phyloP scores from a whole-genome alignment of 2,888 invertebrate genomes.

The Allygus modestus region DNA sequence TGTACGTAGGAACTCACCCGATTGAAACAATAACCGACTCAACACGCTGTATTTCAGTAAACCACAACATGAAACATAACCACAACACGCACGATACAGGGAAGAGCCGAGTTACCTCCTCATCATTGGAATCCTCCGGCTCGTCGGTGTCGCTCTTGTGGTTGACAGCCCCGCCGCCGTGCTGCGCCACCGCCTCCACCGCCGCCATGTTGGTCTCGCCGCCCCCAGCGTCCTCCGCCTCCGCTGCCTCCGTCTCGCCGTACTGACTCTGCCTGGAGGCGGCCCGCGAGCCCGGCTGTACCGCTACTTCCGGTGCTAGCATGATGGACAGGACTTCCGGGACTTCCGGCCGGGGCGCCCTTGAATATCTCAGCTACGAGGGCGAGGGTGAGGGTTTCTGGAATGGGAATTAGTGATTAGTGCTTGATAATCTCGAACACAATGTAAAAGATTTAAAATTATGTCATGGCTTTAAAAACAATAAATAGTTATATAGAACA shows the following conservation, averaged over 20 bases:
- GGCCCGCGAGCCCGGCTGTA: constrained; percentile 67
- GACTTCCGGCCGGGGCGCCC: constrained; percentile 32
- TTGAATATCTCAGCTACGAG: constrained; percentile 12
- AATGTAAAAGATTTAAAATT: too few species aligned
- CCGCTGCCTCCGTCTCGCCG: constrained; percentile 41
- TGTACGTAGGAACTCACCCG: constrained; percentile 2
- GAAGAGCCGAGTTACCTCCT: constrained; percentile 46
- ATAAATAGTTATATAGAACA: too few species aligned
- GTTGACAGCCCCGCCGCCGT: constrained; percentile 25
- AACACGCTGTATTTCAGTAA: background rate
- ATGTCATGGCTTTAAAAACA: too few species aligned
- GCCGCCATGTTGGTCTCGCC: constrained; percentile 61
- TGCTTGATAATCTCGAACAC: too few species aligned
- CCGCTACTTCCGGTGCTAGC: constrained; percentile 67
- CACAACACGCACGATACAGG: background rate
- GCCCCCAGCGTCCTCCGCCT: constrained; percentile 25
- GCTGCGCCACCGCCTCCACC: constrained; percentile 54
- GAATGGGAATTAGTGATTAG: background rate
- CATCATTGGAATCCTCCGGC: constrained; percentile 55
- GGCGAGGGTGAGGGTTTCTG: background rate
- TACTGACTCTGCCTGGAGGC: constrained; percentile 62
- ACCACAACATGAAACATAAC: background rate
- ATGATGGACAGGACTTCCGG: too few species aligned
- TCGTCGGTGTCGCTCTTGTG: constrained; percentile 59
- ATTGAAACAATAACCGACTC: background rate